A percentile compares a stretch with the other conserved stretches of the same genome.
Conservation (phyloP, 2,797 vertebrate genomes). For the Okamejei kenojei region DNA sequence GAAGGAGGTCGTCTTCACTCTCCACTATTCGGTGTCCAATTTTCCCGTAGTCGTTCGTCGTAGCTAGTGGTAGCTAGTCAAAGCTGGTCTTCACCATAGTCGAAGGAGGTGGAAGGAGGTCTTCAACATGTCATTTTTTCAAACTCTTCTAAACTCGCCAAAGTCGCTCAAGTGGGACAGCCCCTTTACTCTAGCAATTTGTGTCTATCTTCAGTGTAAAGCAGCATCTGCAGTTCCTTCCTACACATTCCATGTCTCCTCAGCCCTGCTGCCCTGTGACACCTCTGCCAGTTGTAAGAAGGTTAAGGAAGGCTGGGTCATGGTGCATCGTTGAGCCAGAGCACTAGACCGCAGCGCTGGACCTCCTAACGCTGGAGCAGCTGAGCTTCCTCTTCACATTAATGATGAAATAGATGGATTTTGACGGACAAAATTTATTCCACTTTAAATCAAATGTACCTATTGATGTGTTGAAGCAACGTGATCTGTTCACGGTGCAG, state of each 20-base stretch:
- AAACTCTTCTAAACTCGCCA: no score
- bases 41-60: no score
- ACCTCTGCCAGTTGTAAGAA: background rate
- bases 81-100: no score
- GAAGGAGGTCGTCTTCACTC: no score
- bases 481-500: no score
- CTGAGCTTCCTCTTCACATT: background rate
- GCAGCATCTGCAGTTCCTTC: background rate
- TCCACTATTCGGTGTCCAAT: no score
- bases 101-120: no score
- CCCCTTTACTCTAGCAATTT: no score
- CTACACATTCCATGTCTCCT: background rate
- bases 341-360: no score
- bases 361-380: background rate
- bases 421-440: conserved; percentile 12
- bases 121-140: no score
- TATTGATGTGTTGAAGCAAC: background rate
- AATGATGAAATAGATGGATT: background rate
- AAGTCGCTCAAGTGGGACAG: no score
- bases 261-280: background rate
- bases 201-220: background rate
- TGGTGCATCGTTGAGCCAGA: background rate
- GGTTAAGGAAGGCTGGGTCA: background rate
- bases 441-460: background rate
- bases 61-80: no score